Percentiles rank a stretch among this genome's conserved stretches.
Conservation (phyloP, 2,888 invertebrate species). For the Napeogenes sylphis region DNA sequence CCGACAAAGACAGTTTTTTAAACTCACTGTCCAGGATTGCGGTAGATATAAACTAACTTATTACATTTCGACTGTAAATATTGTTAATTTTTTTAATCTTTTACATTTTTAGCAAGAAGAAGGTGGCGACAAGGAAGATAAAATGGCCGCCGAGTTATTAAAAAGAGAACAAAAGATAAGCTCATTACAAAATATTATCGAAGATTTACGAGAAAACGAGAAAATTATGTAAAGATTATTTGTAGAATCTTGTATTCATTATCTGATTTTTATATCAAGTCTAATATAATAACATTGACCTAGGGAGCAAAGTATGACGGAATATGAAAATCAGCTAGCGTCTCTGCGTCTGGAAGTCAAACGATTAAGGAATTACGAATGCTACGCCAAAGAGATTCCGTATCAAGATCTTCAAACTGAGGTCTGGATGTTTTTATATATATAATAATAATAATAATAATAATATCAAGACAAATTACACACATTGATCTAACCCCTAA, state of each 20-base stretch:
- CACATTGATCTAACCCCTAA: too few relatives aligned
- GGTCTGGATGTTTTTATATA: conserved; percentile 35
- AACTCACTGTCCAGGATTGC: conserved; percentile 67
- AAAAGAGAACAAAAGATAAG: conserved; percentile 51
- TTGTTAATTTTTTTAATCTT: background rate
- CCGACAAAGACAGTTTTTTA: conserved; percentile 72
- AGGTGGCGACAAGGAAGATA: conserved; percentile 52
- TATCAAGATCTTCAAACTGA: conserved; percentile 61
- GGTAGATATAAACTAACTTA: conserved; percentile 40
- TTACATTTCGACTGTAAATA: background rate
- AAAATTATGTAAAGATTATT: conserved; percentile 49
- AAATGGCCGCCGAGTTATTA: conserved; percentile 61
- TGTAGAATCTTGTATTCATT: conserved; percentile 18
- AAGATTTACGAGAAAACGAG: conserved; percentile 54
- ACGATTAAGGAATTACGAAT: conserved; percentile 58
- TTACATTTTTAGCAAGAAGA: conserved; percentile 54
- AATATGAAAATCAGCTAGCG: conserved; percentile 59
- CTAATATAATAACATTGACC: background rate
- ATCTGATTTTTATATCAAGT: background rate
- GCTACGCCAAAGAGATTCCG: conserved; percentile 55
- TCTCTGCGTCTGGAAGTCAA: conserved; percentile 58
- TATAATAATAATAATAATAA: background rate
- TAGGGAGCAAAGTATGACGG: conserved; percentile 62
- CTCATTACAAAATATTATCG: conserved; percentile 49
- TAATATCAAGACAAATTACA: too few relatives aligned